These are phyloP conservation scores for Drosophila littoralis DNA, from an alignment of 1,140 invertebrate species.

Conservation along the genomic window DNA sequence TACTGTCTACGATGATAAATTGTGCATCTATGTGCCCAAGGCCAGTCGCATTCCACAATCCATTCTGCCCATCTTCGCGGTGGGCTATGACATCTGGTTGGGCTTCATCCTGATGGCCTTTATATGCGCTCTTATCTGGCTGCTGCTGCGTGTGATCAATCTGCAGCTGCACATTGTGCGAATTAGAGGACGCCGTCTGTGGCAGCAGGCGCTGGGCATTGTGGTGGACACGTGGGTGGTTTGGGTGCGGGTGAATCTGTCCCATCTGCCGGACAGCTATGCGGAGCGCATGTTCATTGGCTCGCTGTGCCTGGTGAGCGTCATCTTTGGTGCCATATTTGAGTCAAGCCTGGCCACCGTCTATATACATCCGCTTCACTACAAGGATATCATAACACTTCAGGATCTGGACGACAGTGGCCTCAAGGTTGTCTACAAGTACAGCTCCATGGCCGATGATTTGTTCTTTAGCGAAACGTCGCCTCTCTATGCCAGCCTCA, in stretches of 20 bases:
- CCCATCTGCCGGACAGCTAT: slow-evolving; percentile 61
- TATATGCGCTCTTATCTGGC: slow-evolving; percentile 63
- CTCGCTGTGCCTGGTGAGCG: slow-evolving; percentile 78
- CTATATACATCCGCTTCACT: slow-evolving; percentile 83
- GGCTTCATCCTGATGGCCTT: slow-evolving; percentile 66
- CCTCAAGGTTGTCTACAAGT: slow-evolving; percentile 75
- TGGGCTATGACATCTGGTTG: slow-evolving; percentile 80
- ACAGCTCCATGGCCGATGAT: slow-evolving; percentile 81
- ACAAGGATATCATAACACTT: slow-evolving; percentile 84
- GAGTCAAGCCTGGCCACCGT: slow-evolving; percentile 83
- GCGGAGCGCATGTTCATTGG: slow-evolving; percentile 74
- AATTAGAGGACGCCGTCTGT: slow-evolving; percentile 3
- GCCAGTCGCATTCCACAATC: slow-evolving; percentile 82
- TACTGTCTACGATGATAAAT: slow-evolving; percentile 79
- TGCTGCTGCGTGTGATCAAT: slow-evolving; percentile 52
- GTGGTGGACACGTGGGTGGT: slow-evolving; percentile 76
- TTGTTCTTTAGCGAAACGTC: slow-evolving; percentile 81
- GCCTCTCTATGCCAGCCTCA: slow-evolving; percentile 66
- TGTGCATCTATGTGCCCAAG: slow-evolving; percentile 85
- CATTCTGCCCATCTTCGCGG: slow-evolving; percentile 80
- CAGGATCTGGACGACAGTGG: slow-evolving; percentile 84
- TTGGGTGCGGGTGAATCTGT: slow-evolving; percentile 71
- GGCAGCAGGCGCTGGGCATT: slow-evolving; percentile 62
- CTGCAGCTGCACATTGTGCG: slow-evolving; percentile 53
- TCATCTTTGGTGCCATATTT: slow-evolving; percentile 83